These are phyloP conservation scores for Motacilla alba DNA, from an alignment of 2,113 vertebrate genomes.

Conservation along the genomic window DNA sequence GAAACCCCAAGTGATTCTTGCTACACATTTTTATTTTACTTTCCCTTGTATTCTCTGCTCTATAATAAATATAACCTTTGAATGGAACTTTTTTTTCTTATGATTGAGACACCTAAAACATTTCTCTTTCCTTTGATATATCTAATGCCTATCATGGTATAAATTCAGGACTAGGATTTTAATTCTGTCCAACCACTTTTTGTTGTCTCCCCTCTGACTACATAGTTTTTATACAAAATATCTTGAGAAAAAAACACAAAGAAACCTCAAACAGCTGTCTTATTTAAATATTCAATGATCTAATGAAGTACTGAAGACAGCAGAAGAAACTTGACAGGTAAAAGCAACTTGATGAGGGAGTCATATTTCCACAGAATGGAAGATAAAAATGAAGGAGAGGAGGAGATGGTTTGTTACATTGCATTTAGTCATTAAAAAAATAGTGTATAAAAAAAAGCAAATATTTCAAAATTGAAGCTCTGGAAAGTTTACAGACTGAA, in stretches of 20 bases:
- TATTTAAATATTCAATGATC: neutral
- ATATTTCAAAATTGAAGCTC: neutral
- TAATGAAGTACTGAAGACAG: neutral
- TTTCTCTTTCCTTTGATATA: neutral
- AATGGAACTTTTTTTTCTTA: neutral
- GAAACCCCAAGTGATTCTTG: neutral
- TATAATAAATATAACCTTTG: neutral
- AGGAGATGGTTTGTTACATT: neutral
- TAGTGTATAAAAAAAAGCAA: neutral
- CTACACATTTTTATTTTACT: neutral
- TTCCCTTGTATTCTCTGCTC: neutral
- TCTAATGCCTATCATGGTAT: neutral
- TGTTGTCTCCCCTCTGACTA: neutral
- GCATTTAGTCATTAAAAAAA: neutral
- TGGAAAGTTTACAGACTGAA: neutral
- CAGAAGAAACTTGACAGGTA: neutral
- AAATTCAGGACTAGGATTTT: neutral
- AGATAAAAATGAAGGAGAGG: neutral
- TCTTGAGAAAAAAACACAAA: neutral
- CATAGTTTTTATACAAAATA: neutral
- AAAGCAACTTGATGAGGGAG: neutral
- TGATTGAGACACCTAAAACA: neutral
- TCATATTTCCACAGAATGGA: neutral
- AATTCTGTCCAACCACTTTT: neutral
- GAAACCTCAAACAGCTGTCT: rapidly evolving